Evolutionary conservation across 2,113 vertebrate species (phyloP), one percentile per base, ranked within the genome.

Genomic region (Cyphomyrus discorhynchus): DNA sequence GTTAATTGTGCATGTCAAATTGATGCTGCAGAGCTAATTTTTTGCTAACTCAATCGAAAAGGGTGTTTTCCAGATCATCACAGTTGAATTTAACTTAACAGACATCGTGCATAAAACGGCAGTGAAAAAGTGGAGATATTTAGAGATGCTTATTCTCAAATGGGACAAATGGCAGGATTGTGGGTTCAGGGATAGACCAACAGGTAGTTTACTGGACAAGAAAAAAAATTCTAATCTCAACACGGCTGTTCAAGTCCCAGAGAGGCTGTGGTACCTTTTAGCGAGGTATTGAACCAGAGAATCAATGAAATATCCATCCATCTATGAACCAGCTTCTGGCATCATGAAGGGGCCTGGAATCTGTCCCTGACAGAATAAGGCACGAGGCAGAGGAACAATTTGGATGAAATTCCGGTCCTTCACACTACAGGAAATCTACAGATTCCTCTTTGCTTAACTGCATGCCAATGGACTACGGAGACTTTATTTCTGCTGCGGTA

Each of bases 1-100:
- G 7, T 82, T 82, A 89, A 87, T 53, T 87, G 50, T 56, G 50
- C 50, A 56, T 56, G 50, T 3, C 53, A 53, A 53, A 53, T 87
- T 87, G 27, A 87, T 87, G 10, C 50, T 53, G 47, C 46, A 49
- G 85, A 53, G 27, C 47, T 87, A 19, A 87, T 87, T 56, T 39
- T 87, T 13, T 53, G 15, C 3, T n/a, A 87, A 89, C 45, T n/a
- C 80, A 58, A 15, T 49, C 39, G 4, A 89, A 89, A 86, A 10
- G n/a, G 80, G 46, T 35, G 42, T 47, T 89, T 89, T 87, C 24
- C 50, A 53, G 46, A 49, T 52, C 85, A 87, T 87, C 85, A 56
- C 31, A 53, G 27, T 80, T 39, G 74, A 87, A 87, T 87, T 53
- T 52, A 35, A 35, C 39, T 87, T n/a, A 87, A 35, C 35, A 27